A percentile compares a stretch with the other conserved stretches of the same genome.
These are phyloP conservation scores for Disparrhopalites patrizii DNA, from an alignment of 2,888 invertebrate species.

Conservation along the genomic window DNA sequence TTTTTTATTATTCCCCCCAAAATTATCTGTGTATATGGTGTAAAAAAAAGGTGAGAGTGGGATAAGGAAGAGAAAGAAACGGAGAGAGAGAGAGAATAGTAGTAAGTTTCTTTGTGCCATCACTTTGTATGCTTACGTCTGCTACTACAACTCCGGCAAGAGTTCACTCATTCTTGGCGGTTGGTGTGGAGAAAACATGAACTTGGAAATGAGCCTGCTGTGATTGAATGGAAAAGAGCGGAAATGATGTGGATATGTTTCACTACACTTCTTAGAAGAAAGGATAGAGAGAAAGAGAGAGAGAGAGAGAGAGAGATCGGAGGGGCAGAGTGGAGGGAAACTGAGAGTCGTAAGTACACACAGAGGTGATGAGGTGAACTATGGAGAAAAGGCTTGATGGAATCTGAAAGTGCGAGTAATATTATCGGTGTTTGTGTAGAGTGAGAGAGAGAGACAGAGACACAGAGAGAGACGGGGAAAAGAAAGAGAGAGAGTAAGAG, in stretches of 20 bases:
- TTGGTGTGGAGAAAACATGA: not conserved
- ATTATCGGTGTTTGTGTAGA: too few species aligned
- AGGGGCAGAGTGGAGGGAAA: not conserved
- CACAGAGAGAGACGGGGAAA: slow-evolving; percentile 24
- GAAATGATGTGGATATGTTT: slow-evolving; percentile 12
- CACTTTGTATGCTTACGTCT: not conserved
- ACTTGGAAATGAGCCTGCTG: slow-evolving; percentile 19
- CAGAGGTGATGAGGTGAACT: slow-evolving; percentile 10
- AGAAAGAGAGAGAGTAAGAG: slow-evolving; percentile 6
- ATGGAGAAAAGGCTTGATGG: slow-evolving; percentile 10
- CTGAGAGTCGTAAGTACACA: too few species aligned
- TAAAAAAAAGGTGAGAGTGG: not conserved
- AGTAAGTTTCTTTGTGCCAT: not conserved
- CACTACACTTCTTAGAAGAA: too few species aligned
- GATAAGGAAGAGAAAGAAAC: not conserved
- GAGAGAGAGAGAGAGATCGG: slow-evolving; percentile 6
- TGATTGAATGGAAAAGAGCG: slow-evolving; percentile 10
- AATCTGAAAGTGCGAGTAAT: slow-evolving; percentile 27
- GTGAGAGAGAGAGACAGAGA: not conserved
- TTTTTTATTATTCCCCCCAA: too few species aligned
- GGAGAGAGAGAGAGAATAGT: not conserved
- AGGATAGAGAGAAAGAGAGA: not conserved
- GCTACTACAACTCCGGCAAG: too few species aligned
- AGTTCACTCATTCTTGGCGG: too few species aligned
- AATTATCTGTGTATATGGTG: not conserved